Evolutionary conservation across 2,888 invertebrate species (phyloP).

Genomic region (Rutpela maculata): DNA sequence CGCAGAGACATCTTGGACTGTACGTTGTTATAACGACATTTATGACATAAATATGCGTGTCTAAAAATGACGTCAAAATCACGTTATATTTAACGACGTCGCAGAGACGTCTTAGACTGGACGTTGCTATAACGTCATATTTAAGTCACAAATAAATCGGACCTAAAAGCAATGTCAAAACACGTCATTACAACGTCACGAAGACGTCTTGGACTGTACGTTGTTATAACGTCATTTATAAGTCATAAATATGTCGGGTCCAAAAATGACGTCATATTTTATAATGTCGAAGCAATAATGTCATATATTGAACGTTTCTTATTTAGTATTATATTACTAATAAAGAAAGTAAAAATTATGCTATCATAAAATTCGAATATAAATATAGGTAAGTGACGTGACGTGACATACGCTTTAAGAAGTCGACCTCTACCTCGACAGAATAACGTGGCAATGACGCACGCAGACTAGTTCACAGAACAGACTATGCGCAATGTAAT

Average conservation of each 20-base stretch:
- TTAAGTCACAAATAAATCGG: neutral
- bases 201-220: neutral
- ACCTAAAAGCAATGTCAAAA: neutral
- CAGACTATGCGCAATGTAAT: neutral
- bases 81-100: neutral
- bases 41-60: neutral
- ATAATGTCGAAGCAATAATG: neutral
- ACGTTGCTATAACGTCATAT: neutral
- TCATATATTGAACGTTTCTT: neutral
- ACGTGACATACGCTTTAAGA: too few relatives aligned
- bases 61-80: neutral
- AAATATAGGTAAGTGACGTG: neutral
- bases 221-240: slow-evolving; percentile 10
- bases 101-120: neutral
- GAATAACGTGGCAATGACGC: neutral
- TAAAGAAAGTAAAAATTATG: neutral
- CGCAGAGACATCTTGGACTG: neutral
- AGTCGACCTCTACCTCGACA: neutral
- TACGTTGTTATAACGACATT: neutral
- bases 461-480: neutral
- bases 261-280: neutral
- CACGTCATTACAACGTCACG: neutral
- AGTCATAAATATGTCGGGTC: neutral
- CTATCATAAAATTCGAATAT: neutral
- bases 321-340: neutral